Conservation (phyloP, 2,888 invertebrate genomes). For the Tetramorium bicarinatum region DNA sequence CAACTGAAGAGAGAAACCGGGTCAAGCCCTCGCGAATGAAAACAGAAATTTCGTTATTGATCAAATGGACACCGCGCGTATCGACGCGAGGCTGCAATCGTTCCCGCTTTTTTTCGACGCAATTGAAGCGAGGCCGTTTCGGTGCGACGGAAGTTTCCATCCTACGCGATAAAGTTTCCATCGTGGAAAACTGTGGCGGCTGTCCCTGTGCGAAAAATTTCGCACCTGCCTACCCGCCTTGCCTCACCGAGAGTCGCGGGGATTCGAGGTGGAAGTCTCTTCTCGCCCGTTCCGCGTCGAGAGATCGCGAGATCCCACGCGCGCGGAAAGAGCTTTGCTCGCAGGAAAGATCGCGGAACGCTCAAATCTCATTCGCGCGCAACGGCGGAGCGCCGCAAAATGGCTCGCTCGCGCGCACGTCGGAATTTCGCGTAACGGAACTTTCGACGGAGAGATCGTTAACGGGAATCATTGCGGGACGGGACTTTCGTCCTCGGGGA, state of each 20-base stretch:
- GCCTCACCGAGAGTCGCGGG: not conserved
- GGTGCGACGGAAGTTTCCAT: not conserved
- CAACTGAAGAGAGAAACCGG: slow-evolving; percentile 14
- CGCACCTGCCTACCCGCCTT: not conserved
- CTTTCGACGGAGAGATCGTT: not conserved
- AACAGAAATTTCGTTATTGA: slow-evolving; percentile 70
- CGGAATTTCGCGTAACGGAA: not conserved
- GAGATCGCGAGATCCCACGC: not conserved
- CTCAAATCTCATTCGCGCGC: not conserved
- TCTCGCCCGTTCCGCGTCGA: not conserved
- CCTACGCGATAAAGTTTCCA: not conserved
- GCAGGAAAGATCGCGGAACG: too few species aligned
- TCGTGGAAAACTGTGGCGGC: too few species aligned
- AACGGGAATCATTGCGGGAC: not conserved
- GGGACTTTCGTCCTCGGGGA: too few species aligned
- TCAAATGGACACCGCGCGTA: slow-evolving; percentile 52
- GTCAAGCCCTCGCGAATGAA: slow-evolving; percentile 47
- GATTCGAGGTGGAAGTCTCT: not conserved
- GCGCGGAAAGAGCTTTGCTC: slow-evolving; percentile 3
- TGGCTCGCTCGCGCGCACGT: slow-evolving; percentile 16
- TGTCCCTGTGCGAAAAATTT: not conserved
- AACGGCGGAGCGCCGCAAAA: slow-evolving; percentile 5
- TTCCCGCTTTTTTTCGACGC: not conserved
- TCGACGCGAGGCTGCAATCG: not conserved
- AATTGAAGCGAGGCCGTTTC: too few species aligned